Evolutionary conservation across 2,113 vertebrate species (phyloP), one percentile per base, ranked within the genome.

Genomic region (Bubo scandiacus): DNA sequence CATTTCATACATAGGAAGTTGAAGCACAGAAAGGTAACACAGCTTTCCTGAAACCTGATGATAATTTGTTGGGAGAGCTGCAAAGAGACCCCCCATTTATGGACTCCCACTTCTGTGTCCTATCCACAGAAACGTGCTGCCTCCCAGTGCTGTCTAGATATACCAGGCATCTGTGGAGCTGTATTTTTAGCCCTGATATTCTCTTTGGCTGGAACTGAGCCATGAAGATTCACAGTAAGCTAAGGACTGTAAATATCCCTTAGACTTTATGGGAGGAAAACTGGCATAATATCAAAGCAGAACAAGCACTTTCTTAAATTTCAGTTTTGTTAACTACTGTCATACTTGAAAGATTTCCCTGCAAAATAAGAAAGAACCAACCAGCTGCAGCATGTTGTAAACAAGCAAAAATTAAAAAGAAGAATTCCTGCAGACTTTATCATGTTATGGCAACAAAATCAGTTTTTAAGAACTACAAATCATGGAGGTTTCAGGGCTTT

Each of bases 371-470:
- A 74, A 91, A 79, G 71, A 81, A 86, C 77, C 49, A 57, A 85
- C 68, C 94, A 95, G 93, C 94, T 96, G 94, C 91, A 26, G 51
- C 52, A 10, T 71, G 78, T 67, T 94, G 89, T 95, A 85, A 93
- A 96, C 90, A 94, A 96, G 83, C 43, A 40, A 79, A 94, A 95
- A 92, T 96, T 94, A 95, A 95, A 96, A 92, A 92, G 86, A 84
- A 86, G 80, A 93, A 95, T 91, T 94, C 92, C 96, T 96, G 66
- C 81, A 85, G 25, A 71, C 78, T 92, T 92, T 94, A 82, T 84
- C 90, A 45, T 95, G 91, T 95, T 96, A 94, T 90, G 88, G 84
- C 95, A 97, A 97, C 94, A 97, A 96, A 97, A 94, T 92, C 42
- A 66, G 59, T 91, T 91, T 94, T 92, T 81, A 81, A 88, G 72